Evolutionary conservation across 1,140 invertebrate species (phyloP), one percentile per base, ranked within the genome.

Genomic region (Magallana angulata): DNA sequence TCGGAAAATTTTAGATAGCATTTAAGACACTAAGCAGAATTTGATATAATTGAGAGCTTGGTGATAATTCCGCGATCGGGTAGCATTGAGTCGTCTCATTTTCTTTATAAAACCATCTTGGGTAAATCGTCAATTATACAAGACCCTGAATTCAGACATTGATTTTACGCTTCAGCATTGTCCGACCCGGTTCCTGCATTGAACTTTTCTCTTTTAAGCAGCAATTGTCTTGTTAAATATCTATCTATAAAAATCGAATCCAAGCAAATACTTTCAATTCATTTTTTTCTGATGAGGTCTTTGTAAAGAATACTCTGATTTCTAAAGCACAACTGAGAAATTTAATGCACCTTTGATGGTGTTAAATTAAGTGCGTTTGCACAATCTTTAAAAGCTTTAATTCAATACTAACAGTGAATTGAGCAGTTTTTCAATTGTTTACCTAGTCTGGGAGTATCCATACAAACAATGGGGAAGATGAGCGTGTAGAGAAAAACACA

Each of bases 1-100:
- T 59, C 59, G 57, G 82, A 59, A 59, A 84, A 84, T 84, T 84
- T 62, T 57, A 84, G 82, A 84, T 60, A 84, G 82, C 58, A 84
- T 84, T 84, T 84, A 60, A 59, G 59, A 59, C 82, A 84, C 56
- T 59, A 84, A 84, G 82, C 82, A 84, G 59, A 84, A 84, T 84
- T 62, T 59, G 82, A 84, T 84, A 84, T 84, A 84, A 84, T 84
- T 84, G 57, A 59, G 30, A 18, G 58, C 48, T 60, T 62, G 58
- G 82, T 62, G 82, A 84, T 84, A 84, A 84, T 84, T 84, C 30
- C n/a, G 57, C 82, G 82, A 84, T 84, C 82, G 60, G 59, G 59
- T 84, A 82, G 58, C 82, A 7, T 58, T 18, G 57, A 14, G 14
- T 84, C 57, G 82, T 84, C 82, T 57, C 57, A 56, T 84, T 84